Evolutionary conservation across 2,797 vertebrate species (phyloP), one percentile per base, ranked within the genome.

Genomic region (Pipistrellus pygmaeus): DNA sequence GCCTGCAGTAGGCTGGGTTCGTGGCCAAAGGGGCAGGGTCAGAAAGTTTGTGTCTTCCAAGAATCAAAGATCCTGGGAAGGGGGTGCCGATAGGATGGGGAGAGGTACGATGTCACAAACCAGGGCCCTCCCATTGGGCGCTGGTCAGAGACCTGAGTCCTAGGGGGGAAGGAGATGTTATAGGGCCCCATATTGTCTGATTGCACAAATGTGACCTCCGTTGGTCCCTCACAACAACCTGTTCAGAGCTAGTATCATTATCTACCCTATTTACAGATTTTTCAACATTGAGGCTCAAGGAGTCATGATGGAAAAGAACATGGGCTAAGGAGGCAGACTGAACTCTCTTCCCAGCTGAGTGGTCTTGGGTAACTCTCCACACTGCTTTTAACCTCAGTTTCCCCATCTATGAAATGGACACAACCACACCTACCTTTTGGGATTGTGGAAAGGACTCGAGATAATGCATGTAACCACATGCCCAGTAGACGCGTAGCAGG

Each of bases 311-410:
- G 57, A 71, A 35, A 88, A 80, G 53, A 92, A 20, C 9, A 27
- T 7, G 48, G 12, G n/a, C 23, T 94, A 68, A 35, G 30, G 53
- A 71, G 17, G 20, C 30, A 77, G 62, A 77, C 25, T 21, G 30
- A 82, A 91, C 62, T 13, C 38, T 69, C 69, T 62, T 83, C 48
- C 35, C 60, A 86, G 87, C 51, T 68, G 18, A 46, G 53, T 32
- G 73, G n/a, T 60, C 55, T 76, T 8, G 21, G 14, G 6, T 53
- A 15, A 53, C 8, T 75, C 69, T 44, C 46, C 38, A 3, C 21
- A 25, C 53, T 46, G 77, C 53, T 35, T 62, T 87, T 18, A 53
- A 48, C 68, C 68, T 96, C 85, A 60, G 75, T 81, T 69, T 95
- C 77, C 53, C 44, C 48, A 55, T 38, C 89, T 95, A 51, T 60